Evolutionary conservation across 1,140 invertebrate genomes (phyloP).

Genomic region (Cardiocondyla obscurior): DNA sequence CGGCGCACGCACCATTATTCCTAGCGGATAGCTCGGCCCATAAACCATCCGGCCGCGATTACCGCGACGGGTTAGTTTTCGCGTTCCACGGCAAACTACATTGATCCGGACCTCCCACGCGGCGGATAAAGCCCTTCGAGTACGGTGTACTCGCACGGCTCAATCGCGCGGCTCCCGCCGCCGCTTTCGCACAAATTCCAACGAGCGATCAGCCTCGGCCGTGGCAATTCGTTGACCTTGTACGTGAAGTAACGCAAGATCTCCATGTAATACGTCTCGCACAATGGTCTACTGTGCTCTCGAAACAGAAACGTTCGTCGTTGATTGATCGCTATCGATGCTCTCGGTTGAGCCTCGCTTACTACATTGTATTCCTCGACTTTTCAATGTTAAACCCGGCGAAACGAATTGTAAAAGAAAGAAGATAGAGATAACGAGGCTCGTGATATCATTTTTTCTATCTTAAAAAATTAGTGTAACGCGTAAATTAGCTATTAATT

Average conservation of each 20-base stretch:
- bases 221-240: constrained; percentile 30
- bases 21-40: constrained; percentile 42
- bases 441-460: no score
- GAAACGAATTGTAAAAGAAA: no score
- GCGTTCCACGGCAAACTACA: constrained; percentile 37
- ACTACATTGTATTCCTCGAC: not conserved
- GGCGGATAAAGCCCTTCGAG: not conserved
- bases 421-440: no score
- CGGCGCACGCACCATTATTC: constrained; percentile 52
- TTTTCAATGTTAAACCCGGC: not conserved
- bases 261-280: not conserved
- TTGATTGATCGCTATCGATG: constrained; percentile 1
- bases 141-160: not conserved
- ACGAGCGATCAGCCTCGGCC: constrained; percentile 4
- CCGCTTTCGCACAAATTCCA: constrained; percentile 31
- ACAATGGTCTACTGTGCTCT: not conserved
- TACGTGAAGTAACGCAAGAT: constrained; percentile 4
- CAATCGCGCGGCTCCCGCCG: constrained; percentile 24
- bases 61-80: constrained; percentile 27
- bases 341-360: not conserved
- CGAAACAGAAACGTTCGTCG: not conserved
- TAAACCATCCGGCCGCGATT: constrained; percentile 40
- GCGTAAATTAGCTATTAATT: no score
- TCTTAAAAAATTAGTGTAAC: no score
- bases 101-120: constrained; percentile 50